These are phyloP conservation scores for Zoanthus sansibaricus DNA, from an alignment of 92 coral and sea anemone genomes.

Conservation along the genomic window DNA sequence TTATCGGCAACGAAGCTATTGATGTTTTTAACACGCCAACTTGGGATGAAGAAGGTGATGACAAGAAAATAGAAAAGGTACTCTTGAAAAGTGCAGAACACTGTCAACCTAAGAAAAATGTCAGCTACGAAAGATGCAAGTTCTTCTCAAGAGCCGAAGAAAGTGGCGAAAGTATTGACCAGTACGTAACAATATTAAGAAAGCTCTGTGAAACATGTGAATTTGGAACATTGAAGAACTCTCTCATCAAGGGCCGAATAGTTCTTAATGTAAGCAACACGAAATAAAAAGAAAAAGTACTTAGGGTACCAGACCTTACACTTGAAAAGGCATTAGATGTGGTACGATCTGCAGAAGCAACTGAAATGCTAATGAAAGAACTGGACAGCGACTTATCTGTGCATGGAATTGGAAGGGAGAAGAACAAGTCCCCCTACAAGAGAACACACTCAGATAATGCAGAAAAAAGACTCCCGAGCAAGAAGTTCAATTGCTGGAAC, in stretches of 20 bases:
- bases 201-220: no score
- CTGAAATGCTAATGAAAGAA: constrained; percentile 48
- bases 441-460: no score
- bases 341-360: constrained; percentile 19
- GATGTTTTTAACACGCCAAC: constrained; percentile 42
- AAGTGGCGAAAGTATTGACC: constrained; percentile 48
- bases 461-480: no score
- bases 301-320: background rate
- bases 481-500: no score
- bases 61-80: no score
- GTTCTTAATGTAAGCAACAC: constrained; percentile 46
- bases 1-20: constrained; percentile 56
- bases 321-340: no score
- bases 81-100: constrained; percentile 44
- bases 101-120: constrained; percentile 63
- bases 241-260: constrained; percentile 48
- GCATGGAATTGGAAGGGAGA: no score
- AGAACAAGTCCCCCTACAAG: no score
- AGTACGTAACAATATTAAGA: no score
- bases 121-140: constrained; percentile 10
- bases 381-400: background rate
- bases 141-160: constrained; percentile 65
- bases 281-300: constrained; percentile 51
- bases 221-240: no score
- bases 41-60: no score